Conservation (phyloP, 1,140 invertebrate species). For the Sminthurinus signatus region DNA sequence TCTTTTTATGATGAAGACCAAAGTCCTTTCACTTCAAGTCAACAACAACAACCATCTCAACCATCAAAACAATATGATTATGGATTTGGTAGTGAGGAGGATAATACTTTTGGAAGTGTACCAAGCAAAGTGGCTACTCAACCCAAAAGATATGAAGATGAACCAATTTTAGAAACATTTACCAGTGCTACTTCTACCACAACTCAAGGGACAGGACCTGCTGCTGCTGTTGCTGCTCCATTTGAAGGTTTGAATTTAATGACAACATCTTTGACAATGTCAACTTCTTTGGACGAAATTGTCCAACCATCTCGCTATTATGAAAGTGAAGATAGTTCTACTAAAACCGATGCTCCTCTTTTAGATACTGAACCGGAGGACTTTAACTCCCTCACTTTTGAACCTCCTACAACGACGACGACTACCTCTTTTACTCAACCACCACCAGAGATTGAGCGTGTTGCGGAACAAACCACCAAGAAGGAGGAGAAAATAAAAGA, state of each 20-base stretch:
- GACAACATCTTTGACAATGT: slow-evolving; percentile 32
- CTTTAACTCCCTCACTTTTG: not conserved
- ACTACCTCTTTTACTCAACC: too few relatives aligned
- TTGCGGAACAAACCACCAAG: not conserved
- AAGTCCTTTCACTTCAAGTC: too few relatives aligned
- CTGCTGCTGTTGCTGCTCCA: too few relatives aligned
- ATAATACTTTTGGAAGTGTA: not conserved
- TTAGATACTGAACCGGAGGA: slow-evolving; percentile 4
- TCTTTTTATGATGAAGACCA: too few relatives aligned
- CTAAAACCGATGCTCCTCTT: slow-evolving; percentile 22
- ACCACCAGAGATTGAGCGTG: not conserved
- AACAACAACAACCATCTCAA: too few relatives aligned
- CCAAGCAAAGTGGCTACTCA: not conserved
- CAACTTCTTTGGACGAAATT: slow-evolving; percentile 31
- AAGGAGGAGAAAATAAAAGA: not conserved
- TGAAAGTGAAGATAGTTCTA: slow-evolving; percentile 35
- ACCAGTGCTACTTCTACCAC: not conserved
- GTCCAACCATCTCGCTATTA: slow-evolving; percentile 27
- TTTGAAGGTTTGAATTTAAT: slow-evolving; percentile 18
- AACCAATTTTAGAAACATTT: not conserved
- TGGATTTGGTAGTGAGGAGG: not conserved
- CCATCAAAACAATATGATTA: too few relatives aligned
- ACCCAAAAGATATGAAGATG: not conserved
- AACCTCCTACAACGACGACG: not conserved
- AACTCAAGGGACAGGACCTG: too few relatives aligned